These are phyloP conservation scores for Lerema accius DNA, from an alignment of 1,140 invertebrate species.

Conservation along the genomic window DNA sequence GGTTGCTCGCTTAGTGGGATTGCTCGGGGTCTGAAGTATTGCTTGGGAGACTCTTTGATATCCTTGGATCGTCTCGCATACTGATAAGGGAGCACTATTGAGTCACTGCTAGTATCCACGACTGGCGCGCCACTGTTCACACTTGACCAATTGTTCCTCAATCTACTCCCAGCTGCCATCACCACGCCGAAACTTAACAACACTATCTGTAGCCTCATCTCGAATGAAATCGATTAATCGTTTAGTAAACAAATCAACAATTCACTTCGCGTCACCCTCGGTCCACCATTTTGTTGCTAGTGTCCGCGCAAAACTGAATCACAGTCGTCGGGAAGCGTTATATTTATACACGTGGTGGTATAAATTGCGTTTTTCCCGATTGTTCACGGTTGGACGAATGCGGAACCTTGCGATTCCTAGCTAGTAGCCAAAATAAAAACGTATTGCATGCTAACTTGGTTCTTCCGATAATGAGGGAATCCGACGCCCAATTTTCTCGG, in stretches of 20 bases:
- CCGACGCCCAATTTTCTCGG: constrained; percentile 51
- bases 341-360: constrained; percentile 78
- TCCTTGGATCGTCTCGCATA: constrained; percentile 42
- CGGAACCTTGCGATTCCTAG: constrained; percentile 69
- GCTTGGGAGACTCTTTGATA: constrained; percentile 27
- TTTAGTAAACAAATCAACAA: constrained; percentile 47
- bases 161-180: constrained; percentile 49
- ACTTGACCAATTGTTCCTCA: too few species aligned
- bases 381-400: constrained; percentile 68
- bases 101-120: constrained; percentile 63
- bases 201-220: constrained; percentile 52
- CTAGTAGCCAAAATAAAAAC: constrained; percentile 55
- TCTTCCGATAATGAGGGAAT: constrained; percentile 60
- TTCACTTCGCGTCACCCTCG: constrained; percentile 58
- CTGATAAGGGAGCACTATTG: constrained; percentile 52
- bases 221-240: constrained; percentile 46
- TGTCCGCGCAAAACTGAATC: constrained; percentile 79
- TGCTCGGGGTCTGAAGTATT: constrained; percentile 67
- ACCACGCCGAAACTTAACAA: constrained; percentile 53
- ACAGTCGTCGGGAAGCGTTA: constrained; percentile 65
- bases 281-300: constrained; percentile 75
- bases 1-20: constrained; percentile 54
- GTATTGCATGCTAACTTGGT: constrained; percentile 49
- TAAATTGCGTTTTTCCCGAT: constrained; percentile 77
- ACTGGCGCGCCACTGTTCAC: constrained; percentile 55